A percentile compares a stretch with the other conserved stretches of the same genome.
phyloP scores from a whole-genome alignment of 2,113 vertebrate genomes.

The Neodontobutis hainanensis region DNA sequence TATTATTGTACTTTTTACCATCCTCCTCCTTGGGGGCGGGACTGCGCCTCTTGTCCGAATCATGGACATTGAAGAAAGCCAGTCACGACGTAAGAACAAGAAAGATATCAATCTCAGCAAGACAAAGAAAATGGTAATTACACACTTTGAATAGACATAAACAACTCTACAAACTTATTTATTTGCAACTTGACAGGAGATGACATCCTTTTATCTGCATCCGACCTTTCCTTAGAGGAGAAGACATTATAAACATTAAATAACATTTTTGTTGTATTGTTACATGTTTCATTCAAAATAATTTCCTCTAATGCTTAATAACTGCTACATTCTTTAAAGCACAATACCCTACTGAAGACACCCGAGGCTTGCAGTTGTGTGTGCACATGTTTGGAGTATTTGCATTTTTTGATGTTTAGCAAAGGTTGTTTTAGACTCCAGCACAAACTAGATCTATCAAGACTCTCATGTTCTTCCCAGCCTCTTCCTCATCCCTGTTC shows the following conservation, averaged over 20 bases:
- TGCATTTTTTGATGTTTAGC: slow-evolving; percentile 38
- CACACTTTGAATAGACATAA: neutral
- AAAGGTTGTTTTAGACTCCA: neutral
- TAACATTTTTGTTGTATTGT: too few species aligned
- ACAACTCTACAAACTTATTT: neutral
- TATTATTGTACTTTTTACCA: slow-evolving; percentile 95
- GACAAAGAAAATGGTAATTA: slow-evolving; percentile 93
- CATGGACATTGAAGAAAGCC: slow-evolving; percentile 93
- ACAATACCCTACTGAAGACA: slow-evolving; percentile 3
- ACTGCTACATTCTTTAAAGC: slow-evolving; percentile 14
- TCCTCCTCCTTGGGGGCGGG: slow-evolving; percentile 91
- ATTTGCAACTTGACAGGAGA: neutral
- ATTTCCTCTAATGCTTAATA: neutral
- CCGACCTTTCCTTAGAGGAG: slow-evolving; percentile 19
- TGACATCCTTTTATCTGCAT: slow-evolving; percentile 21
- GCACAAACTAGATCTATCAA: slow-evolving; percentile 16
- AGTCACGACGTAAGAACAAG: slow-evolving; percentile 85
- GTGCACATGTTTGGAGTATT: slow-evolving; percentile 18
- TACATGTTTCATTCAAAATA: neutral
- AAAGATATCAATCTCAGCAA: slow-evolving; percentile 97
- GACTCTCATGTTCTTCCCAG: slow-evolving; percentile 3
- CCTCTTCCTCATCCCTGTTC: slow-evolving; percentile 10
- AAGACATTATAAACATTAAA: slow-evolving; percentile 7
- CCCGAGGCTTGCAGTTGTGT: neutral
- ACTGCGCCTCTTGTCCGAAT: slow-evolving; percentile 97